Conservation (phyloP, 2,888 invertebrate species). For the Callyntrura sp. region DNA sequence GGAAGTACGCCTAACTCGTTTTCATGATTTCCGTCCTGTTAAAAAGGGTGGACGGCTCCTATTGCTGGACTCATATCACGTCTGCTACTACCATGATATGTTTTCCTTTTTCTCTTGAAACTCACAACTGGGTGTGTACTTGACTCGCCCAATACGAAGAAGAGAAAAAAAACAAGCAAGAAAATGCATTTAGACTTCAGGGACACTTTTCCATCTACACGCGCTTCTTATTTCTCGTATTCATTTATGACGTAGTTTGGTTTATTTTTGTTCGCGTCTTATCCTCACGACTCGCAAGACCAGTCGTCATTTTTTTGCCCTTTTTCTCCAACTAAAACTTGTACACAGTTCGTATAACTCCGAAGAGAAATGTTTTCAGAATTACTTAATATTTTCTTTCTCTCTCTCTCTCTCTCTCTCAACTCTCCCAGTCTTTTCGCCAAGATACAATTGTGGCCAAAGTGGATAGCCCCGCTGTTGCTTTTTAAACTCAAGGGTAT, state of each 20-base stretch:
- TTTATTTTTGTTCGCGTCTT: no score
- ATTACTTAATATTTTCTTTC: constrained; percentile 37
- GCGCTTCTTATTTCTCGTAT: not conserved
- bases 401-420: no score
- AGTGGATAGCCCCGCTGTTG: constrained; percentile 42
- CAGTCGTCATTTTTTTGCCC: constrained; percentile 8
- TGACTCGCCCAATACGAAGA: not conserved
- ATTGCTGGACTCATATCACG: not conserved
- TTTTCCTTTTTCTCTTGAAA: not conserved
- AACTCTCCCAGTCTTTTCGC: not conserved
- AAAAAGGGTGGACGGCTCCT: not conserved
- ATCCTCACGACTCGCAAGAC: no score
- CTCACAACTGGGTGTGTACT: not conserved
- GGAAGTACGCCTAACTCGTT: constrained; percentile 44
- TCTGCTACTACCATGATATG: not conserved
- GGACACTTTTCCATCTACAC: constrained; percentile 1
- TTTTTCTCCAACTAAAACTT: constrained; percentile 8
- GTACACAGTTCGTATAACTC: not conserved
- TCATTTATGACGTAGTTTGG: no score
- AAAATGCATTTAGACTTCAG: constrained; percentile 28
- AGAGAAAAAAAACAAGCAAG: not conserved
- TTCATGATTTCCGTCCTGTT: constrained; percentile 58
- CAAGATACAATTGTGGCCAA: not conserved
- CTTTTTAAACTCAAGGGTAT: not conserved
- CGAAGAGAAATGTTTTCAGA: not conserved